Evolutionary conservation across 64 coral and sea anemone species (phyloP).

Genomic region (Montipora cactus): DNA sequence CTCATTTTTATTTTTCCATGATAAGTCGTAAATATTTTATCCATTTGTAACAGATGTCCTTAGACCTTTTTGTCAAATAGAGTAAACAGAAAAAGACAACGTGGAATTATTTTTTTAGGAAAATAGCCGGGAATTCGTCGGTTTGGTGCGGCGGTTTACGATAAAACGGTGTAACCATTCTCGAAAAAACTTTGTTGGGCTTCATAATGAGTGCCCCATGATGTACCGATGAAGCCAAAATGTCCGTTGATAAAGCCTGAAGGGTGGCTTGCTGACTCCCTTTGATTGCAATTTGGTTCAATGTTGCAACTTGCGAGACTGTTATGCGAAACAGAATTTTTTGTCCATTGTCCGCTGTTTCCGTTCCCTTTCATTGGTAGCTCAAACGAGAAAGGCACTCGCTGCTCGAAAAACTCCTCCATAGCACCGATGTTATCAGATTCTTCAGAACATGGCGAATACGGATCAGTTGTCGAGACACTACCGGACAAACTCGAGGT

Average conservation of each 20-base stretch:
- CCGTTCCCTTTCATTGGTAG: not conserved
- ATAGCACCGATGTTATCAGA: conserved; percentile 48
- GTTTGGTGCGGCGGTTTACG: not conserved
- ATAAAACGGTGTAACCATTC: conserved; percentile 17
- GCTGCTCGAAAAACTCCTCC: conserved; percentile 71
- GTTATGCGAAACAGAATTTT: not conserved
- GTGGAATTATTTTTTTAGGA: not conserved
- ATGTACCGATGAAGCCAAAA: not conserved
- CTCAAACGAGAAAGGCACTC: conserved; percentile 51
- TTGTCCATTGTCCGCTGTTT: not conserved
- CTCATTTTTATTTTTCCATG: not conserved
- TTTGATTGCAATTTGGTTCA: conserved; percentile 9
- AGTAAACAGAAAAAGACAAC: not conserved
- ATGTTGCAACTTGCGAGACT: not conserved
- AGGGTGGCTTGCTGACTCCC: not conserved
- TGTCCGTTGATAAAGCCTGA: not conserved
- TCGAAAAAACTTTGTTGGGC: not conserved
- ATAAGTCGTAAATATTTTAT: not conserved
- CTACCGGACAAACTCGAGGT: conserved; percentile 40
- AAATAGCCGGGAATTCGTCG: not conserved
- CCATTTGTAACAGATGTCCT: not conserved
- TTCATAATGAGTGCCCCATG: not conserved
- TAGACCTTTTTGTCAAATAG: too few species aligned
- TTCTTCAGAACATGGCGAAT: conserved; percentile 66
- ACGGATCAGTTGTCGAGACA: conserved; percentile 45